Percentiles rank a stretch among this genome's conserved stretches.
Evolutionary conservation across 2,888 invertebrate species (phyloP).

Genomic region (Leptopilina drosophilae): DNA sequence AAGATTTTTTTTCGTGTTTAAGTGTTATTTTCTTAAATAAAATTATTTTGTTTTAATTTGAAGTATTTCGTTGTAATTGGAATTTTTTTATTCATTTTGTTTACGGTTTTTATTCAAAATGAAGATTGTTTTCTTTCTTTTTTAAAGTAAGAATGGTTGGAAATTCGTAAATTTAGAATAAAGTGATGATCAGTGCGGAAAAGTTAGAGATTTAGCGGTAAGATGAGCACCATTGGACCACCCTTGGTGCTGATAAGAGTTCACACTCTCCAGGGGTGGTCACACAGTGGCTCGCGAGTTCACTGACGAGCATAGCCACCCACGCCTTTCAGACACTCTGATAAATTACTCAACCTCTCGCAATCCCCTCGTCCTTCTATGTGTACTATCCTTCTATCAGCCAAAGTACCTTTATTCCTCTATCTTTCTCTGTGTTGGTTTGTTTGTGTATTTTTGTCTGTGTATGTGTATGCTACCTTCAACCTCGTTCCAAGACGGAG

Average conservation of each 20-base stretch:
- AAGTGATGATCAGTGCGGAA: conserved; percentile 25
- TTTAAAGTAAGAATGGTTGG: too few species aligned
- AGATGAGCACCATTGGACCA: conserved; percentile 47
- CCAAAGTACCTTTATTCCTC: conserved; percentile 60
- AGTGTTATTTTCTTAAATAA: too few species aligned
- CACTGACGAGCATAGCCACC: conserved; percentile 63
- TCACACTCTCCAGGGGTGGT: conserved; percentile 49
- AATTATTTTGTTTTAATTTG: too few species aligned
- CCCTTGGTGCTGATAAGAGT: conserved; percentile 52
- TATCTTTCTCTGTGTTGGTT: conserved; percentile 55
- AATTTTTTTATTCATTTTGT: too few species aligned
- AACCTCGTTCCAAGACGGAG: conserved; percentile 44
- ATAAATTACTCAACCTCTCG: conserved; percentile 74
- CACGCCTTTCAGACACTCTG: conserved; percentile 71
- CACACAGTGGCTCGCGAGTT: conserved; percentile 55
- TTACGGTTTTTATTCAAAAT: too few species aligned
- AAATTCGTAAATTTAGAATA: conserved; percentile 26
- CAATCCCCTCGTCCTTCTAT: conserved; percentile 58
- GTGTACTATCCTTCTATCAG: conserved; percentile 59
- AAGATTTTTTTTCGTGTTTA: too few species aligned
- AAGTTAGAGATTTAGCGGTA: conserved; percentile 23
- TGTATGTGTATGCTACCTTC: conserved; percentile 50
- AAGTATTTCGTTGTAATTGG: too few species aligned
- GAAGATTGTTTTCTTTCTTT: too few species aligned
- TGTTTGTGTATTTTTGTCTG: too few species aligned